Evolutionary conservation across 2,113 vertebrate genomes (phyloP).

Genomic region (Himantopus leucocephalus): DNA sequence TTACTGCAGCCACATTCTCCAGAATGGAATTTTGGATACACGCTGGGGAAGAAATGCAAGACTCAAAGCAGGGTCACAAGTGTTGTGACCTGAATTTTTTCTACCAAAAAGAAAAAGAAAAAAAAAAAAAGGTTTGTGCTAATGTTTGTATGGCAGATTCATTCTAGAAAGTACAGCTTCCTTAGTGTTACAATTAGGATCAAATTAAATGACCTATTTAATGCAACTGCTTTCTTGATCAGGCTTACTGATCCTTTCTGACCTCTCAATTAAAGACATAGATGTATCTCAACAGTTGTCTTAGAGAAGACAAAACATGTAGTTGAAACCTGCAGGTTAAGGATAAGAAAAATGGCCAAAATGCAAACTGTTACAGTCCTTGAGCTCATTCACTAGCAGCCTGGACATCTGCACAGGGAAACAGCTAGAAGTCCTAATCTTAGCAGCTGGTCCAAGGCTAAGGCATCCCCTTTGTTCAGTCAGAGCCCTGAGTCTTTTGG

Average conservation of each 20-base stretch:
- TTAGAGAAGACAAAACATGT: not conserved
- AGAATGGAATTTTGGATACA: not conserved
- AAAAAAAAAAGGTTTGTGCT: not conserved
- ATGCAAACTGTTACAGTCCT: fast-evolving
- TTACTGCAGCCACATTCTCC: not conserved
- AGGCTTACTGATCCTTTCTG: not conserved
- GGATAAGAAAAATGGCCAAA: not conserved
- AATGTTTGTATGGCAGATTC: not conserved
- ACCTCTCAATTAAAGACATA: not conserved
- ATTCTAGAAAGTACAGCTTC: not conserved
- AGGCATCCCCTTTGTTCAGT: fast-evolving
- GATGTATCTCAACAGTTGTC: not conserved
- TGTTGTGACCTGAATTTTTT: not conserved
- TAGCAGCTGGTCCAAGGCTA: not conserved
- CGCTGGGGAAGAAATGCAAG: not conserved
- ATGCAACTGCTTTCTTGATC: not conserved
- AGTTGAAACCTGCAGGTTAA: not conserved
- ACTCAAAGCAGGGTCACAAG: not conserved
- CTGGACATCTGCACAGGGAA: not conserved
- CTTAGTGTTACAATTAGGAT: not conserved
- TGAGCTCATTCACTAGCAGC: not conserved
- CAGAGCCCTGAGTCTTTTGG: not conserved
- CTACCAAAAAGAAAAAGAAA: not conserved
- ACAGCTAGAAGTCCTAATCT: not conserved
- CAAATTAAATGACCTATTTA: not conserved